A percentile compares a stretch with the other conserved stretches of the same genome.
Evolutionary conservation across 2,888 invertebrate species (phyloP).

Genomic region (Norana najaformis): DNA sequence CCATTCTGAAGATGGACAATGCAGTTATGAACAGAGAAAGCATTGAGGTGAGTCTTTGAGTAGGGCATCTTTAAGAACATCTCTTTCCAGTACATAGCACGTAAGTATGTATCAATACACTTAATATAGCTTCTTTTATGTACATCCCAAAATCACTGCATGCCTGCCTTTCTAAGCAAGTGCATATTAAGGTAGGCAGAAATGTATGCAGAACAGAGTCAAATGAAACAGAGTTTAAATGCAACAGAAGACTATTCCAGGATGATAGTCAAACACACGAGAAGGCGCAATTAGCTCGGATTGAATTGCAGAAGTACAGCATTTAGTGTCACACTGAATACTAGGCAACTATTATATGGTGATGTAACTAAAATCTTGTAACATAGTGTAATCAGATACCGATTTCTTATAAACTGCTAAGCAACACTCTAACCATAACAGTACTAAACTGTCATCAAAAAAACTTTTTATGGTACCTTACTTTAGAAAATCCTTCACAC

Average conservation of each 20-base stretch:
- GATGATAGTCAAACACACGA: too few species aligned
- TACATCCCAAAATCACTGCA: too few species aligned
- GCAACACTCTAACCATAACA: too few species aligned
- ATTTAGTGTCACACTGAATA: too few species aligned
- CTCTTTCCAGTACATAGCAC: background rate
- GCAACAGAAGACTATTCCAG: too few species aligned
- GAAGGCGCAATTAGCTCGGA: too few species aligned
- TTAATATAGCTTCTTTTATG: too few species aligned
- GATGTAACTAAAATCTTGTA: too few species aligned
- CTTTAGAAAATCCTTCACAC: slow-evolving; percentile 80
- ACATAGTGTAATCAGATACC: too few species aligned
- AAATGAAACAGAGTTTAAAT: too few species aligned
- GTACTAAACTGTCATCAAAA: background rate
- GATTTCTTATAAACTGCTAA: background rate
- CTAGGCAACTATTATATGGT: too few species aligned
- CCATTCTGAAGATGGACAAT: slow-evolving; percentile 94
- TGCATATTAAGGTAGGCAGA: background rate
- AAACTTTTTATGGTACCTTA: slow-evolving; percentile 33
- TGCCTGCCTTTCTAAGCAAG: background rate
- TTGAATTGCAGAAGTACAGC: too few species aligned
- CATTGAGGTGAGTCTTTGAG: slow-evolving; percentile 73
- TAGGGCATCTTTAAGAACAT: background rate
- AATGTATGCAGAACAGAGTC: background rate
- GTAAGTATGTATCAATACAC: background rate
- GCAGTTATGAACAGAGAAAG: slow-evolving; percentile 96